Evolutionary conservation across 2,797 vertebrate genomes (phyloP).

Genomic region (Mareca penelope): DNA sequence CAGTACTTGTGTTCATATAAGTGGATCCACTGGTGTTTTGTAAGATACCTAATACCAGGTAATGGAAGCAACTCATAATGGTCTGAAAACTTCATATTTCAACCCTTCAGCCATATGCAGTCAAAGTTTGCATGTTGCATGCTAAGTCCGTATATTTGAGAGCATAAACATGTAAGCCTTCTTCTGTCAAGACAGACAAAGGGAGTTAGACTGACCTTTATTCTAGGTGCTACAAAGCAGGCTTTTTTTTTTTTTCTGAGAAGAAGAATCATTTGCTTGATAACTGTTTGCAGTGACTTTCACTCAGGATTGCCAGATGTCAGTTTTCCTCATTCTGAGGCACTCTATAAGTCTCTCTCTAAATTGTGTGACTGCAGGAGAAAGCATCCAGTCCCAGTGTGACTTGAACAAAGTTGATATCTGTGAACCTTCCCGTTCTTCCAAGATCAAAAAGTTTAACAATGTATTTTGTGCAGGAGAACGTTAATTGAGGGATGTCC

Average conservation of each 20-base stretch:
- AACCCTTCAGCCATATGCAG: not conserved
- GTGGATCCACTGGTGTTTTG: not conserved
- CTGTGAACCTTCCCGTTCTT: not conserved
- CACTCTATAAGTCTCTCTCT: not conserved
- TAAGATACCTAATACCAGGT: not conserved
- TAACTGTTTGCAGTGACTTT: not conserved
- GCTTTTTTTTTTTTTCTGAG: not conserved
- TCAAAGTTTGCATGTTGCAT: not conserved
- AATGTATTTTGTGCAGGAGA: not conserved
- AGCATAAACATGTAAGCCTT: not conserved
- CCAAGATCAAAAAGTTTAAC: not conserved
- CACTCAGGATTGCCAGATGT: not conserved
- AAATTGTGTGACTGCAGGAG: not conserved
- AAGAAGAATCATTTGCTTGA: not conserved
- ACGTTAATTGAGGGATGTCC: not conserved
- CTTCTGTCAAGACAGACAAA: not conserved
- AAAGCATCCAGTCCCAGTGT: not conserved
- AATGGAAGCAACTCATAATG: not conserved
- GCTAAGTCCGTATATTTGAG: not conserved
- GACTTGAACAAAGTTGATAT: not conserved
- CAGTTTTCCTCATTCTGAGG: not conserved
- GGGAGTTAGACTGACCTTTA: not conserved
- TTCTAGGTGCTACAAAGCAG: not conserved
- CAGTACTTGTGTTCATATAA: not conserved
- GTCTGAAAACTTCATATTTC: not conserved